Conservation (phyloP, 2,888 invertebrate species). For the Malthinus seriepunctatus region DNA sequence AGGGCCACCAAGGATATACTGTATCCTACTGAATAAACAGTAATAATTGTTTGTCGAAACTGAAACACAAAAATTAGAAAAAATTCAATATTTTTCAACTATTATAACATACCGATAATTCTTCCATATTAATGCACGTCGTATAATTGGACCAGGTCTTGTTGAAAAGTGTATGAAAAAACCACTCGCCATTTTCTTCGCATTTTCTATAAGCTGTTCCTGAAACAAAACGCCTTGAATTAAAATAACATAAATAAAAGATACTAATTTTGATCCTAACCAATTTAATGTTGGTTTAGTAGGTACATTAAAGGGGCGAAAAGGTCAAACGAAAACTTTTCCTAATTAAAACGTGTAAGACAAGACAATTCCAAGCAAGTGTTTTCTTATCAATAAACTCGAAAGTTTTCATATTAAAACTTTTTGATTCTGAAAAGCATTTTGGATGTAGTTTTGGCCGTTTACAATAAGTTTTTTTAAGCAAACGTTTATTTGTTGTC, state of each 20-base stretch:
- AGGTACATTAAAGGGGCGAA: too few species aligned
- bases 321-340: too few species aligned
- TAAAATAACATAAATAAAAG: background rate
- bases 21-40: constrained; percentile 86
- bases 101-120: constrained; percentile 62
- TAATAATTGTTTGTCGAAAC: constrained; percentile 73
- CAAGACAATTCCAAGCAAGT: too few species aligned
- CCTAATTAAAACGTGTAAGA: too few species aligned
- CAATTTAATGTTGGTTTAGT: background rate
- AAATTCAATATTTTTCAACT: constrained; percentile 1
- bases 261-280: too few species aligned
- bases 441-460: too few species aligned
- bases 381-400: too few species aligned
- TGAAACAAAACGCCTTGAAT: constrained; percentile 58
- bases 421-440: too few species aligned
- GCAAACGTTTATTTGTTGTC: too few species aligned
- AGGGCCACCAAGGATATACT: constrained; percentile 84
- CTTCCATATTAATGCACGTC: constrained; percentile 76
- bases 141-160: constrained; percentile 90
- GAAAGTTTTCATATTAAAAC: too few species aligned
- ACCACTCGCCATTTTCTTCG: constrained; percentile 80
- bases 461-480: too few species aligned
- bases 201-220: constrained; percentile 84
- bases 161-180: constrained; percentile 74
- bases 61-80: constrained; percentile 51